Conservation (phyloP, 2,113 vertebrate species). For the Tragelaphus imberbis region DNA sequence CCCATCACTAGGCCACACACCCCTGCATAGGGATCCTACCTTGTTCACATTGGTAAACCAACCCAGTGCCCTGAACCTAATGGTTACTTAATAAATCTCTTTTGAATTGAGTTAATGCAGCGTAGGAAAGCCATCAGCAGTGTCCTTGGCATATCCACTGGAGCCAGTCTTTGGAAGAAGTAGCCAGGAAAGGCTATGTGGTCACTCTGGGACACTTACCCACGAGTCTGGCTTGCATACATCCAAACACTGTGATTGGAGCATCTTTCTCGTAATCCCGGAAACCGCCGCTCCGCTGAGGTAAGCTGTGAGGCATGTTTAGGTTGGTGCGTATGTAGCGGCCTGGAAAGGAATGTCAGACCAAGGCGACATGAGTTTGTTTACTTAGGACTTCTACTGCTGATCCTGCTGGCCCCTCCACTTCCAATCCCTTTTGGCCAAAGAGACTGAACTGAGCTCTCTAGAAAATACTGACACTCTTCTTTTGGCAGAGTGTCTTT, state of each 20-base stretch:
- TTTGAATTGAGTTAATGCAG: not conserved
- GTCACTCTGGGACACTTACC: slow-evolving; percentile 70
- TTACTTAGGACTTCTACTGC: not conserved
- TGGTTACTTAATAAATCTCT: not conserved
- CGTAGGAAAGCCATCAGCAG: not conserved
- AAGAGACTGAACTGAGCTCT: not conserved
- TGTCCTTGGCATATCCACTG: not conserved
- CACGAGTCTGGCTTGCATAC: slow-evolving; percentile 93
- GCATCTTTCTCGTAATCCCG: slow-evolving; percentile 96
- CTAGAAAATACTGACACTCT: not conserved
- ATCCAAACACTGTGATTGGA: slow-evolving; percentile 96
- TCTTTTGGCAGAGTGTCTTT: not conserved
- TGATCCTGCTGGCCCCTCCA: not conserved
- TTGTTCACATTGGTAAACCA: not conserved
- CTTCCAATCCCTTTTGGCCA: not conserved
- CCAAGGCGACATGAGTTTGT: not conserved
- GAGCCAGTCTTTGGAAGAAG: not conserved
- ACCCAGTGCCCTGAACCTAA: not conserved
- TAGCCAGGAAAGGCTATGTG: not conserved
- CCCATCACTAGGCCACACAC: accelerated
- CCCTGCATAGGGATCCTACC: not conserved
- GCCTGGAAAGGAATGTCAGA: slow-evolving; percentile 77
- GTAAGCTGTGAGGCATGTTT: slow-evolving; percentile 95
- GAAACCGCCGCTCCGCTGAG: slow-evolving; percentile 88
- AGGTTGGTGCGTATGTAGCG: slow-evolving; percentile 95